phyloP scores from a whole-genome alignment of 2,113 vertebrate species.

The Dromiciops gliroides region DNA sequence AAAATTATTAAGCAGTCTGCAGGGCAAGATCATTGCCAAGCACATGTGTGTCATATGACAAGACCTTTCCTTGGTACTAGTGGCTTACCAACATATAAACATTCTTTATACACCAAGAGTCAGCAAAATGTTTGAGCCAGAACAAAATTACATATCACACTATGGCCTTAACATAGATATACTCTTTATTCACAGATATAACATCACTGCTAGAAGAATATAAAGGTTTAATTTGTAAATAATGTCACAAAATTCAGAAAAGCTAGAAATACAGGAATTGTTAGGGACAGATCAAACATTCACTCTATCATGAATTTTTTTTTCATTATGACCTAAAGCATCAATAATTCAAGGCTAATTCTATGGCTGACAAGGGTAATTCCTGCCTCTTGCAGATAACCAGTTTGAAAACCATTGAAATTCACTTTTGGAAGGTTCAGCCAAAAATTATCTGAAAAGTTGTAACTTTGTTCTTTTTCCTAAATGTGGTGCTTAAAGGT shows the following conservation, averaged over 20 bases:
- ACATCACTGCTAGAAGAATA: not conserved
- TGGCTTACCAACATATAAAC: slow-evolving; percentile 79
- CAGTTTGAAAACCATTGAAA: slow-evolving; percentile 39
- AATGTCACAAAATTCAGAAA: slow-evolving; percentile 40
- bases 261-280: slow-evolving; percentile 1
- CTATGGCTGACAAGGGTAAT: slow-evolving; percentile 13
- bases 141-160: slow-evolving; percentile 48
- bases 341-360: not conserved
- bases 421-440: slow-evolving; percentile 11
- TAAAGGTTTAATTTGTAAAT: slow-evolving; percentile 56
- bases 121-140: slow-evolving; percentile 51
- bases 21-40: slow-evolving; percentile 88
- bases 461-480: slow-evolving; percentile 35
- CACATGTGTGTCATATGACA: slow-evolving; percentile 77
- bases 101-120: slow-evolving; percentile 59
- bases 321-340: not conserved
- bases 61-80: slow-evolving; percentile 65
- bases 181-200: slow-evolving; percentile 38
- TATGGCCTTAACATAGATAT: slow-evolving; percentile 23
- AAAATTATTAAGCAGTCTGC: slow-evolving; percentile 91
- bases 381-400: slow-evolving; percentile 36
- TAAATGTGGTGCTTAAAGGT: not conserved
- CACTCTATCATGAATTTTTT: not conserved
- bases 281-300: slow-evolving; percentile 32
- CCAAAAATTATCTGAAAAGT: slow-evolving; percentile 1